Evolutionary conservation across 2,797 vertebrate genomes (phyloP).

Genomic region (Pantherophis alleghaniensis): DNA sequence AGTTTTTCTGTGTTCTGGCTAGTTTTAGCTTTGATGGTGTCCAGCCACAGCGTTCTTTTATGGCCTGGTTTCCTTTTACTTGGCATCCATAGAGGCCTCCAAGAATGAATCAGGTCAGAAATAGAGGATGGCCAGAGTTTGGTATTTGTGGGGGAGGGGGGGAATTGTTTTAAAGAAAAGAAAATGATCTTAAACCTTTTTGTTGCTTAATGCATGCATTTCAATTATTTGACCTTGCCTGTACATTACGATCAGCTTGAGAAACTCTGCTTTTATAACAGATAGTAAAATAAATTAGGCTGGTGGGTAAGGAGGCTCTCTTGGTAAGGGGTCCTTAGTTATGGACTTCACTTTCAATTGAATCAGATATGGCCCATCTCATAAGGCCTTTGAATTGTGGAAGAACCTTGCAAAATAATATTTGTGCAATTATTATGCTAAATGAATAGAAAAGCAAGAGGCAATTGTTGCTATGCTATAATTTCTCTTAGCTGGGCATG

Average conservation of each 20-base stretch:
- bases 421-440: not conserved
- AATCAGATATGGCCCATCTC: not conserved
- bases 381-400: not conserved
- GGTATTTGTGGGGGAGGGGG: not conserved
- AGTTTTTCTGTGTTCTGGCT: not conserved
- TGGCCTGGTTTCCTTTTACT: not conserved
- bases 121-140: not conserved
- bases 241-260: not conserved
- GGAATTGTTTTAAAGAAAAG: not conserved
- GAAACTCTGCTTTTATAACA: not conserved
- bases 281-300: not conserved
- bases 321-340: not conserved
- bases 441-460: not conserved
- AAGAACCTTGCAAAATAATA: not conserved
- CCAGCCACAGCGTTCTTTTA: not conserved
- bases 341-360: not conserved
- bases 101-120: not conserved
- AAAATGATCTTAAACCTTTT: not conserved
- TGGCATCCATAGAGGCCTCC: not conserved
- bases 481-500: not conserved
- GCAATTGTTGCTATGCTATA: not conserved
- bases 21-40: not conserved
- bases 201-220: not conserved
- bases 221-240: not conserved
- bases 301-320: not conserved